These are phyloP conservation scores for Sialis fuliginosa DNA, from an alignment of 2,888 invertebrate species.

Conservation along the genomic window DNA sequence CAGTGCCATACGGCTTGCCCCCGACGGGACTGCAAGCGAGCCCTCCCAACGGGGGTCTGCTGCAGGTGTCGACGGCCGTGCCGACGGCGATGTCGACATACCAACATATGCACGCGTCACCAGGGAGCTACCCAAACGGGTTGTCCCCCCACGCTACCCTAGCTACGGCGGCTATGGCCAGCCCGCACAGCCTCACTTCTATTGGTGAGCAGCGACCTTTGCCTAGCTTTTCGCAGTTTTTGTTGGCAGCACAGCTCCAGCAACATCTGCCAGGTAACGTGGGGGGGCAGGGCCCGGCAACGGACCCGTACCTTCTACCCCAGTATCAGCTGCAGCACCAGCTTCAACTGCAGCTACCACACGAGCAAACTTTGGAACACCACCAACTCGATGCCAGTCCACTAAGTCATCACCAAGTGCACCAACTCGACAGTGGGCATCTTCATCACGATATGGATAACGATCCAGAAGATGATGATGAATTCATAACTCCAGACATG, in stretches of 20 bases:
- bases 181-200: constrained; percentile 48
- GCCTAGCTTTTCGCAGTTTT: constrained; percentile 47
- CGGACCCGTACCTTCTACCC: constrained; percentile 18
- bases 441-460: too few relatives aligned
- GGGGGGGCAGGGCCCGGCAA: constrained; percentile 48
- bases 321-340: too few relatives aligned
- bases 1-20: constrained; percentile 27
- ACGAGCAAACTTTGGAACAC: too few relatives aligned
- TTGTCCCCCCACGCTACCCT: constrained; percentile 69
- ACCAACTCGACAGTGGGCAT: too few relatives aligned
- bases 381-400: too few relatives aligned
- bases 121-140: constrained; percentile 62
- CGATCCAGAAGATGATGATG: too few relatives aligned
- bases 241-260: constrained; percentile 13
- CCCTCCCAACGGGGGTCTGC: constrained; percentile 38
- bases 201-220: constrained; percentile 54
- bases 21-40: constrained; percentile 27
- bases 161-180: constrained; percentile 44
- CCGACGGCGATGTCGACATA: constrained; percentile 11
- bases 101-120: constrained; percentile 17
- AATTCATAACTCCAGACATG: too few relatives aligned
- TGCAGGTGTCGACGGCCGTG: constrained; percentile 22
- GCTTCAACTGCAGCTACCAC: too few relatives aligned
- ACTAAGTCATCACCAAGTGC: too few relatives aligned
- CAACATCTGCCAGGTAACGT: constrained; percentile 40